Evolutionary conservation across 2,888 invertebrate genomes (phyloP), one percentile per base, ranked within the genome.

Genomic region (Polyommatus icarus): DNA sequence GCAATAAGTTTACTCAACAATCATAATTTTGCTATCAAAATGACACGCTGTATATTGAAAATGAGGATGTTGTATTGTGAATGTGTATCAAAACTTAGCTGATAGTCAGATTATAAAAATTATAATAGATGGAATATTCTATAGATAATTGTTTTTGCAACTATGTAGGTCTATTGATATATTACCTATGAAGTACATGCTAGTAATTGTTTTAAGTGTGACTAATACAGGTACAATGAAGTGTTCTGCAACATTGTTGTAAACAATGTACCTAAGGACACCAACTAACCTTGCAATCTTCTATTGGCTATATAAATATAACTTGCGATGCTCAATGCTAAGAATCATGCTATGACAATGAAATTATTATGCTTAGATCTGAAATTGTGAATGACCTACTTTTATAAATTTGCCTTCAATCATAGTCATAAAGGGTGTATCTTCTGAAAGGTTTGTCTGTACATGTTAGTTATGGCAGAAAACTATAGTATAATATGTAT

Each of bases 241-340:
- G 29, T 67, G 29, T 67, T 67, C 67, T 29, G 29, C 29, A 29
- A 67, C 29, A 67, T 15, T 67, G 67, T 67, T 67, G 67, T 29
- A 29, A 67, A 67, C 67, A 67, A 67, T 67, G 67, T 29, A 67
- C 29, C 29, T 67, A 67, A 29, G 29, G 67, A 67, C 67, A 67
- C 6, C 0, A 24, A 24, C 61, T 67, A 67, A 67, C 67, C 67
- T 67, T 67, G 67, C 29, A 18, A 12, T 67, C 6, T 67, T 29
- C 29, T 18, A 67, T 67, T 67, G 15, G 5, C 67, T 67, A 29
- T 15, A 29, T 67, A 67, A 15, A 61, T 67, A 67, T 29, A 20
- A 61, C 61, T 61, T 24, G 61, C 12, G 3, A 67, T 29, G 10
- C 61, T 24, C 61, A 67, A 29, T 67, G 67, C 6, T 67, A 67